Conservation (phyloP, 2,797 vertebrate genomes). For the Paguma larvata region DNA sequence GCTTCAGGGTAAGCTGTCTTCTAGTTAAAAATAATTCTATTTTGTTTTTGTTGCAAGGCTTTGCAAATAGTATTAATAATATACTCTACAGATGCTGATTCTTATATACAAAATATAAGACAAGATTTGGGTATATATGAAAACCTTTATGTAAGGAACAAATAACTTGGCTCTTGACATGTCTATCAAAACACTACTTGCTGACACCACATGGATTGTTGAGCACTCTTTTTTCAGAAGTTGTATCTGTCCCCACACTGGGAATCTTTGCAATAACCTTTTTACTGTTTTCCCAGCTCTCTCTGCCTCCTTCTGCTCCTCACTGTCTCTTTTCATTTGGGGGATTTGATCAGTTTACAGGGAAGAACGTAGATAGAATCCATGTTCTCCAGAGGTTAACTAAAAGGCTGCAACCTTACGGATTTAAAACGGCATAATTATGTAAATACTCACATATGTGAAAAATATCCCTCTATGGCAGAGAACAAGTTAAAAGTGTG, state of each 20-base stretch:
- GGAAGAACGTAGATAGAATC: neutral
- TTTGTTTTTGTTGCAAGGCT: neutral
- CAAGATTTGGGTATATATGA: neutral
- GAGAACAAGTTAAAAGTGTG: neutral
- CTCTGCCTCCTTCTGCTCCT: neutral
- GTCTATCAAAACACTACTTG: neutral
- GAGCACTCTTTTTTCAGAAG: neutral
- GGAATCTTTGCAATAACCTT: neutral
- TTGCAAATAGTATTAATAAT: neutral
- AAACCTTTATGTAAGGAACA: neutral
- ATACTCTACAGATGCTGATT: neutral
- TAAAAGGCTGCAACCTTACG: neutral
- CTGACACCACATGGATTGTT: neutral
- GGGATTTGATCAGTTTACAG: neutral
- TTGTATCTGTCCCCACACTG: neutral
- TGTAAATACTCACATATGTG: neutral
- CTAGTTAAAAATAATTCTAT: neutral
- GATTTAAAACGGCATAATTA: neutral
- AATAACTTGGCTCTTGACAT: neutral
- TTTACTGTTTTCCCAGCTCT: constrained; percentile 8
- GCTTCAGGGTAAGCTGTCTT: neutral
- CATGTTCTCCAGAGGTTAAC: neutral
- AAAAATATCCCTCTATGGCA: neutral
- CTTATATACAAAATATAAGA: neutral
- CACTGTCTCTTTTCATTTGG: neutral